Evolutionary conservation across 2,888 invertebrate species (phyloP), one percentile per base, ranked within the genome.

Genomic region (Dugesia japonica): DNA sequence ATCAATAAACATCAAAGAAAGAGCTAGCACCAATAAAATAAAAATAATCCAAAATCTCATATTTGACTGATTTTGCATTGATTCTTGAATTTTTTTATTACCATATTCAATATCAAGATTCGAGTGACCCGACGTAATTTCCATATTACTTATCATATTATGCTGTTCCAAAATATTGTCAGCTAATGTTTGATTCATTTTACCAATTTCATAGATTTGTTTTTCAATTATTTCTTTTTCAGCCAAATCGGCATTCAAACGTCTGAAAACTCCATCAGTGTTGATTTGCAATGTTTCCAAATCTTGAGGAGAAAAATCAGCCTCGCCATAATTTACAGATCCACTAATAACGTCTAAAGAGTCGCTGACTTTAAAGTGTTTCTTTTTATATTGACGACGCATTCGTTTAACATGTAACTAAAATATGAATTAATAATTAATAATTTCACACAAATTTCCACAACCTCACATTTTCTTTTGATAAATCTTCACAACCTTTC

Each of bases 21-120:
- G 93, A 42, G 95, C 93, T 89, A 95, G 90, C 42, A 97, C 93
- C 80, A 97, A 86, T 76, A 98, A 87, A 83, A 95, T 94, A 86
- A 98, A 97, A 28, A 98, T 86, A 77, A 95, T 89, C 88, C 92
- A 94, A 17, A 94, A 92, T 80, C 97, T 87, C 42, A 95, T 88
- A 0, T 94, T 92, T 0, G 97, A 97, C 85, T 94, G 94, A 79
- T 94, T 89, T 85, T 94, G 93, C 82, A 98, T 95, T 0, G 97
- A 95, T 84, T 94, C 91, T 80, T 94, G 88, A 75, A 98, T 92
- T 85, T 95, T 94, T 82, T 94, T 94, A 86, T 98, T 98, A 0
- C 93, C 97, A 85, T 92, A 92, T 82, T 90, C 90, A 20, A 98
- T 90, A 85, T 95, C 94, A 85, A 95, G 95, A 0, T 94, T 94